Evolutionary conservation across 2,888 invertebrate genomes (phyloP).

Genomic region (Xanthorhoe spadicearia): DNA sequence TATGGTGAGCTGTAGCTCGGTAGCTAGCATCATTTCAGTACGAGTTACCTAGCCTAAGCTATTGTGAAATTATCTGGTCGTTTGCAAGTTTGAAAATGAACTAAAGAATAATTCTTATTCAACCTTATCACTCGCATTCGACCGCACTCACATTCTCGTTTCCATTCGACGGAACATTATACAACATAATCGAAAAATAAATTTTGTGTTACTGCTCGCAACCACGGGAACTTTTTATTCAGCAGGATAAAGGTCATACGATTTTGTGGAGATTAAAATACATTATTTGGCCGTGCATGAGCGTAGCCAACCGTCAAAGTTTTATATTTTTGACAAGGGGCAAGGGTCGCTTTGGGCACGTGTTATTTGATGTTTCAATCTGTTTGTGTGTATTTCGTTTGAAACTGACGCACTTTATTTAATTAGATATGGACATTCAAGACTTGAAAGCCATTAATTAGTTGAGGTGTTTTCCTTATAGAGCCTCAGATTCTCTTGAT

Average conservation of each 20-base stretch:
- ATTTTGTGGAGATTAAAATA: conserved; percentile 76
- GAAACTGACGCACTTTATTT: conserved; percentile 39
- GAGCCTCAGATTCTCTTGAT: conserved; percentile 11
- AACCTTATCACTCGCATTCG: conserved; percentile 48
- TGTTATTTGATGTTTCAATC: conserved; percentile 58
- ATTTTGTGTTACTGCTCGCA: conserved; percentile 66
- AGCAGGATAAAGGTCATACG: conserved; percentile 69
- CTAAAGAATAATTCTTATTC: conserved; percentile 50
- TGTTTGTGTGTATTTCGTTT: conserved; percentile 53
- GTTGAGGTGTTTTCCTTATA: conserved; percentile 23
- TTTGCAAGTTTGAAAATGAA: conserved; percentile 34
- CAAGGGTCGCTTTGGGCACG: conserved; percentile 59
- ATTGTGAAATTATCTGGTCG: conserved; percentile 9
- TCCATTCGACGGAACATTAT: conserved; percentile 55
- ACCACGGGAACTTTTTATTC: conserved; percentile 71
- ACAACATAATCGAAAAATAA: conserved; percentile 76
- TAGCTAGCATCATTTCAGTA: neutral
- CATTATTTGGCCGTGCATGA: conserved; percentile 75
- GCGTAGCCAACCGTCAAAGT: conserved; percentile 71
- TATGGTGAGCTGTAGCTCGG: neutral
- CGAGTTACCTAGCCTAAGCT: neutral
- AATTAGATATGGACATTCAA: conserved; percentile 35
- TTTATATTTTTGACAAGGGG: conserved; percentile 78
- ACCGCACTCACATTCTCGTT: conserved; percentile 44
- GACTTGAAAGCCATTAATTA: conserved; percentile 33